Base-by-base conservation (phyloP, 2,888 invertebrate genomes). In the Archips crataeganus region DNA sequence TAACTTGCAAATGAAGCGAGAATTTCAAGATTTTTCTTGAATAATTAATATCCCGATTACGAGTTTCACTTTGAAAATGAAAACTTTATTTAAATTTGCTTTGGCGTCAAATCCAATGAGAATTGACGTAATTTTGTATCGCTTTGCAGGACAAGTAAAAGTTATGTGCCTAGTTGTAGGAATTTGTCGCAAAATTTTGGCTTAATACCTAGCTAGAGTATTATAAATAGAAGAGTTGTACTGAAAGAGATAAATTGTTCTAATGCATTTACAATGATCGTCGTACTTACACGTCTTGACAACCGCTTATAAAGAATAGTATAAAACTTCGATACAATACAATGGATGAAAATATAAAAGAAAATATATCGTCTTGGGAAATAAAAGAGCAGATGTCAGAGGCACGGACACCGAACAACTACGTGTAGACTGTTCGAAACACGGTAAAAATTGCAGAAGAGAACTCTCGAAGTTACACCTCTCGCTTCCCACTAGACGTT, bases 371-470 rank as follows among this genome's bases (percentile, higher is more conserved):
- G 80, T 77, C 72, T 71, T 77, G 71, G 80, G 75, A 80, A 85
- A 86, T 85, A 86, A 84, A 84, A 83, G 81, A 85, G 79, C 79
- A 77, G 78, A 85, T 81, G 89, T 87, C 89, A 85, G 78, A 72
- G 80, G 77, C 86, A 87, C 78, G 79, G 59, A 75, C 77, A 75
- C 76, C 75, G 78, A 79, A 83, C 79, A 79, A 82, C 77, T 78
- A 76, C 74, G 72, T 68, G 75, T 76, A 67, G 67, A 75, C 73
- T 36, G 72, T 72, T 51, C 68, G 64, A 39, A 59, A 65, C 60
- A 65, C 74, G 69, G 74, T 65, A 65, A 70, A 65, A 76, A 78
- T 74, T 76, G 66, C 71, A 70, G 72, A 75, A 74, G 59, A 65
- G 34, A 68, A 39, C 15, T 42, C 57, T 72, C 65, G 67, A 66